These are phyloP conservation scores for Malurus elegans DNA, from an alignment of 2,113 vertebrate genomes.

Conservation along the genomic window DNA sequence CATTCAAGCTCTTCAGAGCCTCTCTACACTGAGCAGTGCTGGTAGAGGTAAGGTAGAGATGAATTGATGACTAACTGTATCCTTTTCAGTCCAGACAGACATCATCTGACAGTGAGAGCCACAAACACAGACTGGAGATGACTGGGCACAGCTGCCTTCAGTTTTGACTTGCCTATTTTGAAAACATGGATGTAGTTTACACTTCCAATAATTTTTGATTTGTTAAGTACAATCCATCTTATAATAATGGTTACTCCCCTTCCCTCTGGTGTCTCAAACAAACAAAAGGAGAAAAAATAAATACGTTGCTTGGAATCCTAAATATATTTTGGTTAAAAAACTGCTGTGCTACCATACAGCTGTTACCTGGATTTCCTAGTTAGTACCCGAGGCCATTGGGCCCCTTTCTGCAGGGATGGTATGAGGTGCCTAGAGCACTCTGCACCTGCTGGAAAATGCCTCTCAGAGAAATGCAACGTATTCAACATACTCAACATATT, in stretches of 20 bases:
- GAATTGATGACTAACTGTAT: rapidly evolving
- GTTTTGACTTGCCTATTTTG: background rate
- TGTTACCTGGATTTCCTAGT: background rate
- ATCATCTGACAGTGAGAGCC: background rate
- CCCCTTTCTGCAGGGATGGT: background rate
- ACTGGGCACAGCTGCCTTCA: background rate
- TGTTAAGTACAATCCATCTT: background rate
- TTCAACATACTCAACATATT: background rate
- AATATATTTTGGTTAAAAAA: background rate
- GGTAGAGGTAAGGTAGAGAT: background rate
- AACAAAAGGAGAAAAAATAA: background rate
- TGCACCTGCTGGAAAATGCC: background rate
- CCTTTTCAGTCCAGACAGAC: background rate
- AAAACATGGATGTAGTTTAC: background rate
- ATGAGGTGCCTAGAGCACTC: background rate
- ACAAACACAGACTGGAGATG: background rate
- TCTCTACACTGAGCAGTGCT: background rate
- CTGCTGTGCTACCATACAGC: background rate
- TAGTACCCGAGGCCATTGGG: background rate
- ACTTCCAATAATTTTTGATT: background rate
- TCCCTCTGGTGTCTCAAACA: background rate
- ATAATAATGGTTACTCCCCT: background rate
- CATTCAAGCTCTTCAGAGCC: background rate
- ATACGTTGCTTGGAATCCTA: background rate
- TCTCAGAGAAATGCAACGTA: background rate